These are phyloP conservation scores for Scomberomorus guttatus DNA, from an alignment of 2,797 vertebrate species.

Conservation along the genomic window DNA sequence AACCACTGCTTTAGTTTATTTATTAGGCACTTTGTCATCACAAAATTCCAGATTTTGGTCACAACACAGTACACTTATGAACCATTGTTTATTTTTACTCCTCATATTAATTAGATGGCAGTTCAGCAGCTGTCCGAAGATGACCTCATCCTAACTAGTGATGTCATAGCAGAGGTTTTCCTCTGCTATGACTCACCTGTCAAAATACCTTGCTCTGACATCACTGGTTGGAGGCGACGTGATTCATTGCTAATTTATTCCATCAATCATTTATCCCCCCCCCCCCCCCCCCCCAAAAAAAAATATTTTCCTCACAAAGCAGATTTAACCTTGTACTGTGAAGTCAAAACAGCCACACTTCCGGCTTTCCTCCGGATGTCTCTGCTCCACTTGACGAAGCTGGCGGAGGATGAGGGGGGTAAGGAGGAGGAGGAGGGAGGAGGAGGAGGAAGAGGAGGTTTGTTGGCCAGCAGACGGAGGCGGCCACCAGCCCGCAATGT, in stretches of 20 bases:
- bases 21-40: background rate
- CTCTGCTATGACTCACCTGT: too few relatives aligned
- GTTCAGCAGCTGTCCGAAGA: background rate
- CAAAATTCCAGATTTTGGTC: background rate
- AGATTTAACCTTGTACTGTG: conserved; percentile 60
- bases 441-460: conserved; percentile 28
- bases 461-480: conserved; percentile 37
- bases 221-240: background rate
- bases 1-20: too few relatives aligned
- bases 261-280: too few relatives aligned
- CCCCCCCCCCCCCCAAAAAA: too few relatives aligned
- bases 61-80: background rate
- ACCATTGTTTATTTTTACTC: background rate
- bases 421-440: conserved; percentile 25
- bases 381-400: conserved; percentile 32
- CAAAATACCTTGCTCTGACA: background rate
- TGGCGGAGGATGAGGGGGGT: conserved; percentile 27
- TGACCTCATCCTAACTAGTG: conserved; percentile 47
- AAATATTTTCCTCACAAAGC: background rate
- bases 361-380: conserved; percentile 12
- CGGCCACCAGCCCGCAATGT: conserved; percentile 28
- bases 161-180: conserved; percentile 27
- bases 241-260: background rate
- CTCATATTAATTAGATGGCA: background rate
- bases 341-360: conserved; percentile 9